Conservation (phyloP, 2,113 vertebrate genomes). For the Paramisgurnus dabryanus region DNA sequence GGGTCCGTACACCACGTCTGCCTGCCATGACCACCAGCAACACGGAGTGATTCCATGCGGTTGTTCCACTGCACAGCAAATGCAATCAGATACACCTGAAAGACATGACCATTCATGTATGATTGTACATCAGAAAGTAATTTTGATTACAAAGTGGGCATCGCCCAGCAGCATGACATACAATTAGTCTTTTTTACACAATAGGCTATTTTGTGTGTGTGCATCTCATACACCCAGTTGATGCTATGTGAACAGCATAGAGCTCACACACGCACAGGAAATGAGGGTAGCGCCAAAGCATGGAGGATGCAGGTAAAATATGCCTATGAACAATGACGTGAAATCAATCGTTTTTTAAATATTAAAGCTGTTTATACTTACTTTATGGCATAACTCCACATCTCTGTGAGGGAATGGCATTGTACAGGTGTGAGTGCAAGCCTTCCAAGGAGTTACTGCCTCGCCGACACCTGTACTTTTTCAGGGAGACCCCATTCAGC, state of each 20-base stretch:
- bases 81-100: constrained; percentile 24
- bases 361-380: constrained; percentile 13
- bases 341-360: constrained; percentile 9
- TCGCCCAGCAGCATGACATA: too few relatives aligned
- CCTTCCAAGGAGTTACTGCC: too few relatives aligned
- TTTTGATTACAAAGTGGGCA: constrained; percentile 16
- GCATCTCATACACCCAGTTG: too few relatives aligned
- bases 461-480: neutral
- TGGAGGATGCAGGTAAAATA: neutral
- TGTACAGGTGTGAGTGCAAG: neutral
- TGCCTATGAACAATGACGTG: neutral
- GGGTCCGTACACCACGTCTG: constrained; percentile 26
- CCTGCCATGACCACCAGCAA: constrained; percentile 35
- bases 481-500: too few relatives aligned
- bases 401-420: constrained; percentile 25
- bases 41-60: constrained; percentile 30
- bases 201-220: too few relatives aligned
- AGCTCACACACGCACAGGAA: too few relatives aligned
- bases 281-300: too few relatives aligned
- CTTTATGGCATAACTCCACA: constrained; percentile 32
- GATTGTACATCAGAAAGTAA: constrained; percentile 10
- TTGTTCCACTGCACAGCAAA: constrained; percentile 39
- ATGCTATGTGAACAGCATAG: too few relatives aligned
- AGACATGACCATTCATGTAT: constrained; percentile 9
- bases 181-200: too few relatives aligned